phyloP scores from a whole-genome alignment of 2,113 vertebrate genomes.

The Nicator chloris region DNA sequence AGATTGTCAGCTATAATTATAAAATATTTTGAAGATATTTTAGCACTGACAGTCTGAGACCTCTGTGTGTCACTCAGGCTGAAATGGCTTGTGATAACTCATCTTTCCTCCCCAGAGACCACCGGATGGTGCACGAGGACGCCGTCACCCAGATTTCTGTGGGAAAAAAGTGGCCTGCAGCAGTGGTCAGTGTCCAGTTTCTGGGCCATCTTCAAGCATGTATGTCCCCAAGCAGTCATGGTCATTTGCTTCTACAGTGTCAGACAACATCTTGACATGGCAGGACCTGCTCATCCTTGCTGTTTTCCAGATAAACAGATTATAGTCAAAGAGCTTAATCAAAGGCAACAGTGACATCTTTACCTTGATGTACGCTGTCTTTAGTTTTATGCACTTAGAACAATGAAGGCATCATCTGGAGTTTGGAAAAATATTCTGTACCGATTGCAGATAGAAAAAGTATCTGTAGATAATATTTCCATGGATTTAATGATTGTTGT shows the following conservation, averaged over 20 bases:
- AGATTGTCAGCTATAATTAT: background rate
- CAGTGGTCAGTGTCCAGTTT: background rate
- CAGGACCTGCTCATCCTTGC: background rate
- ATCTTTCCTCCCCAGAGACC: background rate
- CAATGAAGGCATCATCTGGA: background rate
- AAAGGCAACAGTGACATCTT: background rate
- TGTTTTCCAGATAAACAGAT: background rate
- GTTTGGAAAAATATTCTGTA: background rate
- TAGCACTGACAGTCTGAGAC: background rate
- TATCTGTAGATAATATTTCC: background rate
- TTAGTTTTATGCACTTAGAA: background rate
- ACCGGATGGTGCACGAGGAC: background rate
- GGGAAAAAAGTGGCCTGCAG: background rate
- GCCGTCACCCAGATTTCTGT: background rate
- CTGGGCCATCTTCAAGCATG: background rate
- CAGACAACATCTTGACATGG: background rate
- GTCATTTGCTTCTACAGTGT: background rate
- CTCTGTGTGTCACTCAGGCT: background rate
- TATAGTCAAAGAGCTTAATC: background rate
- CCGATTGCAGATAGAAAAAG: background rate
- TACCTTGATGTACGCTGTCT: background rate
- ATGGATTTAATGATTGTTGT: background rate
- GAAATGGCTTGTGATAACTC: background rate
- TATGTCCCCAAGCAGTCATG: fast-evolving
- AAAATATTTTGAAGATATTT: background rate